Percentiles rank a stretch among this genome's conserved stretches.
Conservation (phyloP, 2,888 invertebrate genomes). For the Drosophila koepferae region DNA sequence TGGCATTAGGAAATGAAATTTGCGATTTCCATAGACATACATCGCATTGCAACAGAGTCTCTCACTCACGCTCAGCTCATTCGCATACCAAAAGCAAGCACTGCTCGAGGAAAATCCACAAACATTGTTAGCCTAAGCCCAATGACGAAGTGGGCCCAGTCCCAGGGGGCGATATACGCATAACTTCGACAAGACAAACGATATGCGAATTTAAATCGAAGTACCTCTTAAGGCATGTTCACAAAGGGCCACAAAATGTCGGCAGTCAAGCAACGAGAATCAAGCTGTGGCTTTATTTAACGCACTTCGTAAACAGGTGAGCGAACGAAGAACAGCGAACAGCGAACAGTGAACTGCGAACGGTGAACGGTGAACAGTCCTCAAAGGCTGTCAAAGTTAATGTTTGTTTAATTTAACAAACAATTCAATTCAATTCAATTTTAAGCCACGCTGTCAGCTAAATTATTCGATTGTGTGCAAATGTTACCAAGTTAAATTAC, state of each 20-base stretch:
- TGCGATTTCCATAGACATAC: constrained; percentile 31
- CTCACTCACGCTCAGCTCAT: background rate
- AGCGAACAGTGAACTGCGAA: background rate
- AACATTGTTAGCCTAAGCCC: constrained; percentile 40
- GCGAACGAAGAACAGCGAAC: background rate
- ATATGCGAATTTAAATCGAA: constrained; percentile 46
- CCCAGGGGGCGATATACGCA: constrained; percentile 19
- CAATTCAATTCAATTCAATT: constrained; percentile 21
- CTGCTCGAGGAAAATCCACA: constrained; percentile 26
- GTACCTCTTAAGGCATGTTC: constrained; percentile 36
- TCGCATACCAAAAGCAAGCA: background rate
- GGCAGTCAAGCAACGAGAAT: constrained; percentile 12
- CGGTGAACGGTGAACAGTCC: background rate
- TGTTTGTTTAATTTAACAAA: constrained; percentile 20
- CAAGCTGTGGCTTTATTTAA: constrained; percentile 38
- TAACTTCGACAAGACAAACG: constrained; percentile 35
- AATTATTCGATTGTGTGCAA: constrained; percentile 5
- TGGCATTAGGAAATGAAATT: constrained; percentile 63
- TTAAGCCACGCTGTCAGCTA: constrained; percentile 3
- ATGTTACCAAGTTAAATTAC: constrained; percentile 1
- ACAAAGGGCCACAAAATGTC: constrained; percentile 5
- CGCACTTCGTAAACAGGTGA: constrained; percentile 19
- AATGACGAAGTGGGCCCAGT: constrained; percentile 24
- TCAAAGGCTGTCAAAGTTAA: constrained; percentile 15
- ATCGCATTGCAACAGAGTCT: constrained; percentile 23